phyloP scores from a whole-genome alignment of 2,888 invertebrate species.

The Fabriciana adippe region DNA sequence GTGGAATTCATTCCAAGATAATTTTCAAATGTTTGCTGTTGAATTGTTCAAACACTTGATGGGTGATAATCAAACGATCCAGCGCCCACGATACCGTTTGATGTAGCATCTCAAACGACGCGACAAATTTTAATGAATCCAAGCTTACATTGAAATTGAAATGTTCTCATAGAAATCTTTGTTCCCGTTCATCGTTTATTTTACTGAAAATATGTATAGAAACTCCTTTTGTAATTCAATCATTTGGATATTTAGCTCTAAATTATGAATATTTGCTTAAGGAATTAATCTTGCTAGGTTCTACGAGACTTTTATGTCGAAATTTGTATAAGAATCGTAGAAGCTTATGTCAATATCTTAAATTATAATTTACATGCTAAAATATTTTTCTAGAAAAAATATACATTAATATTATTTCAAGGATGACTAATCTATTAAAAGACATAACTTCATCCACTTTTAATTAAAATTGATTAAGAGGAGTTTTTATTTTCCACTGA shows the following conservation, averaged over 20 bases:
- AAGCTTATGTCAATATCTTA: no score
- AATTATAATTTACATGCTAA: no score
- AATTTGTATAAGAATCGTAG: no score
- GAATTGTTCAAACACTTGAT: conserved; percentile 24
- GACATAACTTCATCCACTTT: no score
- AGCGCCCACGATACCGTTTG: conserved; percentile 20
- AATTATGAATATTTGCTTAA: background rate
- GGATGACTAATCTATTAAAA: no score
- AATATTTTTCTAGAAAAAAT: no score
- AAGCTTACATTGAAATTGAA: conserved; percentile 8
- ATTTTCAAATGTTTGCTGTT: background rate
- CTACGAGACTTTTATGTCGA: no score
- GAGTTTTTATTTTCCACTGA: no score
- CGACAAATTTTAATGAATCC: conserved; percentile 51
- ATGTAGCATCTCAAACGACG: conserved; percentile 42
- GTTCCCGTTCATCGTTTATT: conserved; percentile 11
- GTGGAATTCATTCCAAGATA: background rate
- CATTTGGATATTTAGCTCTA: background rate
- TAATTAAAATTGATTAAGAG: no score
- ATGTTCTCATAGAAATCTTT: background rate
- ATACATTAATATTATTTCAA: no score
- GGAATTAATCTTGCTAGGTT: background rate
- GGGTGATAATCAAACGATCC: conserved; percentile 17
- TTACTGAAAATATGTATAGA: conserved; percentile 6
- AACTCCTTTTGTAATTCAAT: conserved; percentile 16